Conservation (phyloP, 2,797 vertebrate genomes). For the Pseudomugil gertrudae region DNA sequence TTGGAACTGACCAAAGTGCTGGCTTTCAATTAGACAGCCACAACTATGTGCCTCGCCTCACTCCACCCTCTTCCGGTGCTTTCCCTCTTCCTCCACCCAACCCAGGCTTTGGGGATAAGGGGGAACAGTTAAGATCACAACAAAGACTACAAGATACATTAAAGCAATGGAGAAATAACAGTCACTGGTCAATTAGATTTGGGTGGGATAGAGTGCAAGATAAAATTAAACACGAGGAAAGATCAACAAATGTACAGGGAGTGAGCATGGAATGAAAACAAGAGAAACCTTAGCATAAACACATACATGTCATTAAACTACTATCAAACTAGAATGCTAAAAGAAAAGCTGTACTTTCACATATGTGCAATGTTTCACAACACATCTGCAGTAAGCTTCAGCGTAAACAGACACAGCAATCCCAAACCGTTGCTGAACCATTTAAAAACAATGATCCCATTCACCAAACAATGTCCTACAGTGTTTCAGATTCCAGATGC, state of each 20-base stretch:
- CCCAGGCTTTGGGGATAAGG: slow-evolving; percentile 28
- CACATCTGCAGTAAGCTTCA: slow-evolving; percentile 18
- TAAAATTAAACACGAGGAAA: slow-evolving; percentile 22
- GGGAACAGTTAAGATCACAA: slow-evolving; percentile 24
- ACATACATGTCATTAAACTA: background rate
- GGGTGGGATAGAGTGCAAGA: background rate
- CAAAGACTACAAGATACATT: slow-evolving; percentile 5
- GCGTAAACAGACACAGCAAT: slow-evolving; percentile 18
- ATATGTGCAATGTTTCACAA: slow-evolving; percentile 23
- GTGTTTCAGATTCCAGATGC: slow-evolving; percentile 59
- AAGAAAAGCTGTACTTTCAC: background rate
- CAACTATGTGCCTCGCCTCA: slow-evolving; percentile 80
- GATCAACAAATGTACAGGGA: background rate
- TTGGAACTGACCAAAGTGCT: slow-evolving; percentile 65
- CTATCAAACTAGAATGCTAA: slow-evolving; percentile 13
- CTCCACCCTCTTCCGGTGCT: slow-evolving; percentile 73
- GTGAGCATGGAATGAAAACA: background rate
- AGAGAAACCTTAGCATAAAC: background rate
- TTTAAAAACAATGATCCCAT: slow-evolving; percentile 57
- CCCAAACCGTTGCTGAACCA: slow-evolving; percentile 16
- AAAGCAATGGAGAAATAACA: background rate
- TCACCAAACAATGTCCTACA: slow-evolving; percentile 59
- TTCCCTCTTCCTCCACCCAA: slow-evolving; percentile 60
- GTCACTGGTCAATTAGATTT: slow-evolving; percentile 34
- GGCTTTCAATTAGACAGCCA: slow-evolving; percentile 80